Conservation (phyloP, 1,140 invertebrate species). For the Leptinotarsa lineolata region DNA sequence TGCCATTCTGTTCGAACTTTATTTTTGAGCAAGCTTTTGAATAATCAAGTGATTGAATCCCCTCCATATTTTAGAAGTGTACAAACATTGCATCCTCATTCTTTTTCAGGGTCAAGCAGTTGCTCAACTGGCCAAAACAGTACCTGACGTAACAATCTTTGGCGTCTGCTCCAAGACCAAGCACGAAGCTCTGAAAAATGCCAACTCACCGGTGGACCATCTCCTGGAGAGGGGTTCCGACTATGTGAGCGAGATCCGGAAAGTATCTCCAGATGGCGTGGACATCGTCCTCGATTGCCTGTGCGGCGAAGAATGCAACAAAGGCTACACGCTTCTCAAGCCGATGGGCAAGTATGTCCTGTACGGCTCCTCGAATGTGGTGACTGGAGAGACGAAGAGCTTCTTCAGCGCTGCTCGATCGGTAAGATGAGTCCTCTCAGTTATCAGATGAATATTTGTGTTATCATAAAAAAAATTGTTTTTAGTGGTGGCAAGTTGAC, state of each 20-base stretch:
- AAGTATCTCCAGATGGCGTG: conserved; percentile 78
- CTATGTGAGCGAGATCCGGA: conserved; percentile 81
- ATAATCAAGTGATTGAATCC: too few species aligned
- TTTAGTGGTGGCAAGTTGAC: conserved; percentile 89
- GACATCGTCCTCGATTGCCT: conserved; percentile 87
- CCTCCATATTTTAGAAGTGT: too few species aligned
- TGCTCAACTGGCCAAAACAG: conserved; percentile 78
- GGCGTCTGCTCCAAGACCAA: conserved; percentile 85
- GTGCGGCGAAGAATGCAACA: conserved; percentile 86
- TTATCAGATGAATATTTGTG: too few species aligned
- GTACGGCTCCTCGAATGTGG: conserved; percentile 83
- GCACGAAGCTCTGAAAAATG: conserved; percentile 77
- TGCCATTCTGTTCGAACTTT: too few species aligned
- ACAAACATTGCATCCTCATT: not conserved
- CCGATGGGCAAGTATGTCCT: conserved; percentile 89
- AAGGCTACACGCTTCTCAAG: conserved; percentile 81
- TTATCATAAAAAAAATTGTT: conserved; percentile 31
- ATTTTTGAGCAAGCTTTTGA: too few species aligned
- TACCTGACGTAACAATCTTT: conserved; percentile 81
- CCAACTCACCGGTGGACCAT: conserved; percentile 72
- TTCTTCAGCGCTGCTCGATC: conserved; percentile 85
- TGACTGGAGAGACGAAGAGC: conserved; percentile 86
- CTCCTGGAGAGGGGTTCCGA: conserved; percentile 76
- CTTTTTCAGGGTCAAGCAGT: conserved; percentile 78
- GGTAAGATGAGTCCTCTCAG: conserved; percentile 62